Evolutionary conservation across 1,140 invertebrate species (phyloP).

Genomic region (Myzus persicae): DNA sequence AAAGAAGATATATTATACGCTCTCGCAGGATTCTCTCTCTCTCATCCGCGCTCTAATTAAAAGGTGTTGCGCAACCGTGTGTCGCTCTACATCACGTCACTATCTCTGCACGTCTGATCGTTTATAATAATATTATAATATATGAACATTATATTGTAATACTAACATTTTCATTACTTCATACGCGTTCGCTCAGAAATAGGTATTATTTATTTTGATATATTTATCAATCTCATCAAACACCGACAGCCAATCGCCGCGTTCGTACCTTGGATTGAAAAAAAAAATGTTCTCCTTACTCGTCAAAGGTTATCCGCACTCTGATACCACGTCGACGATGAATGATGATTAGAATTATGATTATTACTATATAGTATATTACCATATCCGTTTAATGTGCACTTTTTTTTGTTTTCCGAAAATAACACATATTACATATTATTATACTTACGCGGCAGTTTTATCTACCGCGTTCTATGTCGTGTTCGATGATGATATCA

Average conservation of each 20-base stretch:
- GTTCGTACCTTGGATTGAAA: background rate
- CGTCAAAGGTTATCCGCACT: conserved; percentile 27
- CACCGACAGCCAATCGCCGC: background rate
- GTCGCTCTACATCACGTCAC: background rate
- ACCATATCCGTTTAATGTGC: background rate
- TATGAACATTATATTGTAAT: background rate
- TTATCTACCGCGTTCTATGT: conserved; percentile 28
- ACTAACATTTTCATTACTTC: background rate
- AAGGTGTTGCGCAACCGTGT: background rate
- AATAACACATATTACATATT: background rate
- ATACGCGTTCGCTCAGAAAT: background rate
- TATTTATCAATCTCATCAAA: background rate
- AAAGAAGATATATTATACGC: background rate
- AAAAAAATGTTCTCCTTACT: background rate
- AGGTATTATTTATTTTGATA: background rate
- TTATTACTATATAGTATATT: background rate
- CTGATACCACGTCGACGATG: conserved; percentile 14
- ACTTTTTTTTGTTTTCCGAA: conserved; percentile 22
- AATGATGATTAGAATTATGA: conserved; percentile 39
- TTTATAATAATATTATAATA: background rate
- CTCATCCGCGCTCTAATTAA: background rate
- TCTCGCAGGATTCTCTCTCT: background rate
- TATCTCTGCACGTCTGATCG: background rate
- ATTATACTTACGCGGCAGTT: background rate
- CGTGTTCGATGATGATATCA: background rate